These are phyloP conservation scores for Volucella inanis DNA, from an alignment of 2,888 invertebrate species.

Conservation along the genomic window DNA sequence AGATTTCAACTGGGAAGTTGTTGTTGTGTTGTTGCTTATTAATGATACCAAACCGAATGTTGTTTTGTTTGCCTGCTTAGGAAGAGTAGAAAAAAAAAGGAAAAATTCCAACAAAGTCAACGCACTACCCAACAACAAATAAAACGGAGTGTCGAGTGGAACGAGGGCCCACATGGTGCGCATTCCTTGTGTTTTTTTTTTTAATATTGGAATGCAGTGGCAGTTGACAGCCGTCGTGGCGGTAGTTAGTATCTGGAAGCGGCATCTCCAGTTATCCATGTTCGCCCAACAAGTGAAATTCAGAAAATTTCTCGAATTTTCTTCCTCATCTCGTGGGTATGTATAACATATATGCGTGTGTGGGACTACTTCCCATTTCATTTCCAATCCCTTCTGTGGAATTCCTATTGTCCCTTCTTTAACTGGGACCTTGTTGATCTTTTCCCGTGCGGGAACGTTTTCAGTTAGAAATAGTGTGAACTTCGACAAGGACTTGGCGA, in stretches of 20 bases:
- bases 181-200: conserved; percentile 56
- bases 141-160: conserved; percentile 3
- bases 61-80: conserved; percentile 21
- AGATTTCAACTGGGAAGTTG: neutral
- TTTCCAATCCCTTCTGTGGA: conserved; percentile 19
- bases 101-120: conserved; percentile 41
- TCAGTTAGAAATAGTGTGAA: neutral
- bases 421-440: conserved; percentile 29
- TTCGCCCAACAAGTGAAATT: conserved; percentile 76
- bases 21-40: conserved; percentile 14
- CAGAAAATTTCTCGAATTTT: conserved; percentile 76
- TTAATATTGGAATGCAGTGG: conserved; percentile 26
- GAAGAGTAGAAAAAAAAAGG: conserved; percentile 9
- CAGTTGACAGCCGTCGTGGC: conserved; percentile 13
- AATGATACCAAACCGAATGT: neutral
- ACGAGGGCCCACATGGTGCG: conserved; percentile 27
- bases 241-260: conserved; percentile 46
- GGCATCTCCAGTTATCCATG: conserved; percentile 73
- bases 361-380: conserved; percentile 16
- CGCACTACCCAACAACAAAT: no score
- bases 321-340: conserved; percentile 48
- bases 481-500: conserved; percentile 21
- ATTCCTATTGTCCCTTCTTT: neutral
- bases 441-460: conserved; percentile 23
- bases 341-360: neutral